Base-by-base conservation (phyloP, 1,140 invertebrate species). In the Diabrotica undecimpunctata region DNA sequence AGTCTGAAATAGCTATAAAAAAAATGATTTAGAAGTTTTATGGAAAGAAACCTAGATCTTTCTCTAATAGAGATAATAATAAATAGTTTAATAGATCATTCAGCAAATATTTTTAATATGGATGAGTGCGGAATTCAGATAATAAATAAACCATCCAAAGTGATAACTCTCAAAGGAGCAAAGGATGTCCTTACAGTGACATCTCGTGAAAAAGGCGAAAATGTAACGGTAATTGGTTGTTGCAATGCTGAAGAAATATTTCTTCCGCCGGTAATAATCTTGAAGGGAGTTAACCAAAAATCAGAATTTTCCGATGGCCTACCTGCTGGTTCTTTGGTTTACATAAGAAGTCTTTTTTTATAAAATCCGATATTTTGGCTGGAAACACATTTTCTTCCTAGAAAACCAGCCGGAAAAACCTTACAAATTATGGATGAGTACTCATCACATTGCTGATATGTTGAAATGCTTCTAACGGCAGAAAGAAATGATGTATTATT, bases 261-360 rank as follows among this genome's bases (percentile, higher is more conserved):
- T 59, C 41, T 78, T 7, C 67, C 75, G 8, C 76, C 77, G 0
- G 66, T 61, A 37, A 25, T 70, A n/a, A 73, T 80, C 50, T 72
- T 76, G 0, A 79, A 78, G 68, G 78, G 77, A 11, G 68, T 71
- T 64, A 75, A 74, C 61, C 68, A 74, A 66, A 78, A 75, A 61
- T 41, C 66, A 11, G 74, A 81, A 68, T 78, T 75, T 62, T 52
- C 67, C 66, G 74, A 79, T 54, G 71, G 69, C 9, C 56, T 79
- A 35, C 77, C 76, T 51, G 55, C 65, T 46, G 74, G 76, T 9
- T 76, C 73, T 10, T 38, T 67, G 37, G 71, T 75, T 8, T 74
- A 67, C 36, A 76, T 79, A 74, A 71, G n/a, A n/a, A n/a, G n/a
- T n/a, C n/a, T n/a, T n/a, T n/a, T n/a, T n/a, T n/a, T n/a, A n/a